phyloP scores from a whole-genome alignment of 1,140 invertebrate genomes.

The Odontomachus brunneus region DNA sequence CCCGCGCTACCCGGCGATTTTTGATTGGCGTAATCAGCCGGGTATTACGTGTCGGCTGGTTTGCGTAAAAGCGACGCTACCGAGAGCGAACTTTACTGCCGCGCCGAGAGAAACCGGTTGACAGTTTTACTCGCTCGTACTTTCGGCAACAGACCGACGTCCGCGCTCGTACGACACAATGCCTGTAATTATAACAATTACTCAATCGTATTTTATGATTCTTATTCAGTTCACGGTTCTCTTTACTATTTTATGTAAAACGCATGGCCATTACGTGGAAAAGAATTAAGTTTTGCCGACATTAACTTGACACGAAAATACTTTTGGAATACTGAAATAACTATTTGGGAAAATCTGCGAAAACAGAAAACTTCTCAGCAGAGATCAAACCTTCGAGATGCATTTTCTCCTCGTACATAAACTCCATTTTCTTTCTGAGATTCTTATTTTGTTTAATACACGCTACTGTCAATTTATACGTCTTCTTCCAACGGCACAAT shows the following conservation, averaged over 20 bases:
- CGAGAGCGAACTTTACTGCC: constrained; percentile 74
- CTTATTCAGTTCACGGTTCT: background rate
- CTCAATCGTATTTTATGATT: background rate
- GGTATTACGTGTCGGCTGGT: constrained; percentile 62
- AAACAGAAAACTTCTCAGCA: too few relatives aligned
- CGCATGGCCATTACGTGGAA: background rate
- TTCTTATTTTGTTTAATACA: too few relatives aligned
- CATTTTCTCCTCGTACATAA: too few relatives aligned
- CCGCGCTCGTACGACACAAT: background rate
- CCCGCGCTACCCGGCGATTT: constrained; percentile 28
- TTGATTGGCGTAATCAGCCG: constrained; percentile 43
- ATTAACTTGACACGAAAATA: too few relatives aligned
- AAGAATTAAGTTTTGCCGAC: background rate
- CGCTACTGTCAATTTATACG: too few relatives aligned
- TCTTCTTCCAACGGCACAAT: too few relatives aligned
- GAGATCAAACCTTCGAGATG: too few relatives aligned
- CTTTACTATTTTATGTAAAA: background rate
- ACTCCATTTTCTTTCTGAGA: too few relatives aligned
- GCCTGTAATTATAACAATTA: background rate
- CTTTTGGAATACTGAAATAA: too few relatives aligned
- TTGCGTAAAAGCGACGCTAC: constrained; percentile 64
- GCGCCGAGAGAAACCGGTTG: constrained; percentile 68
- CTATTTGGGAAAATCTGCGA: too few relatives aligned
- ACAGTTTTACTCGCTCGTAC: constrained; percentile 55
- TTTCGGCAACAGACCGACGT: constrained; percentile 32